Base-by-base conservation (phyloP, 2,113 vertebrate genomes). In the Onychostoma macrolepis region DNA sequence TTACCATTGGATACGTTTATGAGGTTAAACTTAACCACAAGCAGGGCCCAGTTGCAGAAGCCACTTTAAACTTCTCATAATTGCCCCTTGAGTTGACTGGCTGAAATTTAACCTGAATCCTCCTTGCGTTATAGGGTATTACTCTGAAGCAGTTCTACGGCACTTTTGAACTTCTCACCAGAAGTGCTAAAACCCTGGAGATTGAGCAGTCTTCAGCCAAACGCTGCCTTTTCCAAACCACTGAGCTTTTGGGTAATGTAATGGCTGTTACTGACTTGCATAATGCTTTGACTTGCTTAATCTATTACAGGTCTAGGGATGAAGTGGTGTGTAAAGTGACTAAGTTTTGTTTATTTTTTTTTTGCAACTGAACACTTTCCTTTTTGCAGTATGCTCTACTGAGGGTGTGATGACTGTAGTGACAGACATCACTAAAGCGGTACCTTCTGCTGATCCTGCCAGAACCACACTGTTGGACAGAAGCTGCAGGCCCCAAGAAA, bases 321-420 rank as follows among this genome's bases (percentile, higher is more conserved):
- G 26, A 6, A 69, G 15, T 33, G 65, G 53, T 56, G 12, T 50
- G 48, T 17, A 15, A 50, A 50, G 12, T 50, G 13, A 43, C 9
- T 5, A n/a, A n/a, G n/a, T n/a, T n/a, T n/a, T n/a, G n/a, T n/a
- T 17, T 50, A 15, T 2, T 5, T 17, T 9, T 69, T 28, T 1
- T 26, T 30, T 12, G 0, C 26, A 30, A 6, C 0, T 2, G 17
- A 65, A 13, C 5, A 0, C 11, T 15, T 28, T 28, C 61, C 11
- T 48, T 45, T 1, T 75, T 8, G 7, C 71, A 95, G 95, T 91
- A 80, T 96, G 95, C 86, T 91, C 95, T 0, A 85, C 92, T 43
- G 90, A 91, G 56, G 95, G 95, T 5, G 87, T 69, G 43, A 89
- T 96, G 91, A 93, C 91, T 1, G 93, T 93, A 12, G 89, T 93